Conservation (phyloP, 2,113 vertebrate genomes). For the Melospiza melodia region DNA sequence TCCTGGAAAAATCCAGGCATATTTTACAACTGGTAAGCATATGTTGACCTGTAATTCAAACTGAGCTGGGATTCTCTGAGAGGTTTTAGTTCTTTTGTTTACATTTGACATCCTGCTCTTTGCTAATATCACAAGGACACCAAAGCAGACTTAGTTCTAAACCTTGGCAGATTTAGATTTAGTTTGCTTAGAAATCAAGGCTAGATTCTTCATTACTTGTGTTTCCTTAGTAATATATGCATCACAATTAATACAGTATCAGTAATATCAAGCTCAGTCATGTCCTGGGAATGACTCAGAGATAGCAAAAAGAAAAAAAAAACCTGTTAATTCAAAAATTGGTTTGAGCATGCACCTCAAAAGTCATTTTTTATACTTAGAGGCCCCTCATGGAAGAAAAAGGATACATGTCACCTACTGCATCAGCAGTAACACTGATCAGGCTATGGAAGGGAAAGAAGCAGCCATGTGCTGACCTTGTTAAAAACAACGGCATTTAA, state of each 20-base stretch:
- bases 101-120: not conserved
- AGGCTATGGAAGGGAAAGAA: not conserved
- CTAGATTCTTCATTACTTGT: not conserved
- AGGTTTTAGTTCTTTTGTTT: not conserved
- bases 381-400: not conserved
- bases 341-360: not conserved
- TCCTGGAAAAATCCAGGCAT: not conserved
- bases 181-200: not conserved
- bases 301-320: not conserved
- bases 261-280: not conserved
- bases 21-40: not conserved
- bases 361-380: not conserved
- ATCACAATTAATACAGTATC: not conserved
- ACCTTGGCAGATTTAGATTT: not conserved
- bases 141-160: not conserved
- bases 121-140: not conserved
- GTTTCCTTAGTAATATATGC: not conserved
- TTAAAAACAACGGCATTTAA: not conserved
- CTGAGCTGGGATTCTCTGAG: not conserved
- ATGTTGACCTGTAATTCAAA: not conserved
- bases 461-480: not conserved
- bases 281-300: not conserved
- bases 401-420: not conserved
- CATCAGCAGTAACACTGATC: not conserved
- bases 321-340: not conserved